phyloP scores from a whole-genome alignment of 2,797 vertebrate genomes.

The Pangasius sanitwongsei region DNA sequence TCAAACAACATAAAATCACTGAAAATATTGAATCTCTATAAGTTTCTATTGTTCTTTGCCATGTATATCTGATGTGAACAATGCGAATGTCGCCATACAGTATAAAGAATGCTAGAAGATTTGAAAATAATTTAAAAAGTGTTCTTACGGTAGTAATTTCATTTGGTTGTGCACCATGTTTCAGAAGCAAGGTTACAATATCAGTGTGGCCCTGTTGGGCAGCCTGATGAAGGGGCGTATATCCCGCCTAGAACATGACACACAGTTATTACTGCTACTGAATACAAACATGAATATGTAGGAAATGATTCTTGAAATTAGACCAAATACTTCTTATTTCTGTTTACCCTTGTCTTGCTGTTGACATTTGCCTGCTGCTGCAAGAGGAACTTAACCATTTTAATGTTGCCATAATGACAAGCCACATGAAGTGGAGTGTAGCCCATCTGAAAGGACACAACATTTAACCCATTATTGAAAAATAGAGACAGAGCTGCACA shows the following conservation, averaged over 20 bases:
- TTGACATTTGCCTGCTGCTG: constrained; percentile 94
- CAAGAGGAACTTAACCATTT: constrained; percentile 94
- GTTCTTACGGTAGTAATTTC: constrained; percentile 88
- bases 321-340: background rate
- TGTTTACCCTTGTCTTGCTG: constrained; percentile 90
- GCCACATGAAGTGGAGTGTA: constrained; percentile 95
- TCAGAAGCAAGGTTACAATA: constrained; percentile 89
- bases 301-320: background rate
- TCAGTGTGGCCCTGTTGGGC: constrained; percentile 97
- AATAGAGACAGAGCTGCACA: background rate
- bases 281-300: background rate
- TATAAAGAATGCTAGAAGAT: background rate
- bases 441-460: constrained; percentile 83
- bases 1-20: background rate
- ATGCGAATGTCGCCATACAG: background rate
- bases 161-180: constrained; percentile 89
- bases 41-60: background rate
- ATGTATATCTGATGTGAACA: background rate
- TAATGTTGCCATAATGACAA: constrained; percentile 97
- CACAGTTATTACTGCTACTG: background rate
- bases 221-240: constrained; percentile 92
- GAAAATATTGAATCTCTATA: background rate
- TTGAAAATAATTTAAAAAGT: background rate
- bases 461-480: background rate
- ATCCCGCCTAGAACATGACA: constrained; percentile 79